Base-by-base conservation (phyloP, 2,797 vertebrate species). In the Diplodus puntazzo region DNA sequence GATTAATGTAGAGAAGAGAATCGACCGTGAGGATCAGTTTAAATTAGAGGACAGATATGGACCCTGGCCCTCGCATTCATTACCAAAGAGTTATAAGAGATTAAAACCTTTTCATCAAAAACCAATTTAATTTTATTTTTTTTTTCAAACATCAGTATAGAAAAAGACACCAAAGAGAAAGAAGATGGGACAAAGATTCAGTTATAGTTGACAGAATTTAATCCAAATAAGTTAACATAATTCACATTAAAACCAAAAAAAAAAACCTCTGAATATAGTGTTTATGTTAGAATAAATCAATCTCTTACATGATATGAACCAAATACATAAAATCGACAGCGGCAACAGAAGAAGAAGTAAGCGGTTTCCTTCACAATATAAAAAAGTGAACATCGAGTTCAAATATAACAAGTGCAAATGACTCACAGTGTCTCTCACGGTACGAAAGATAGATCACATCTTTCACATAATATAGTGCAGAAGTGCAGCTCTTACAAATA, bases 381-480 rank as follows among this genome's bases (percentile, higher is more conserved):
- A 85, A 87, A 73, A 87, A 80, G 63, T 73, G 59, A 84, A 77
- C 50, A 80, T 60, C 63, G 63, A 81, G 66, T 73, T 81, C 18
- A 88, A 86, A 80, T 53, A 83, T 92, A 93, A 90, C 54, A 86
- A 92, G 92, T 92, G 92, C 92, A 94, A 93, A 92, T 88, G 87
- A 91, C 90, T 94, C 92, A 94, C 93, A 93, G 93, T 94, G 94
- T 94, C 83, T 93, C 87, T 86, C 88, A 95, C 90, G 49, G 91
- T 91, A 81, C 78, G 87, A 92, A 94, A 93, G 89, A 86, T 81
- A 75, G 75, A 87, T 86, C 70, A 75, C 27, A 89, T 89, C 90
- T 92, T 91, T 87, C 83, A 79, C 46, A 80, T 79, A 59, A 79
- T 71, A 85, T 91, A 93, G 92, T 93, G 91, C 89, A 93, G 86